A percentile compares a stretch with the other conserved stretches of the same genome.
Conservation (phyloP, 2,888 invertebrate species). For the Tortricodes alternella region DNA sequence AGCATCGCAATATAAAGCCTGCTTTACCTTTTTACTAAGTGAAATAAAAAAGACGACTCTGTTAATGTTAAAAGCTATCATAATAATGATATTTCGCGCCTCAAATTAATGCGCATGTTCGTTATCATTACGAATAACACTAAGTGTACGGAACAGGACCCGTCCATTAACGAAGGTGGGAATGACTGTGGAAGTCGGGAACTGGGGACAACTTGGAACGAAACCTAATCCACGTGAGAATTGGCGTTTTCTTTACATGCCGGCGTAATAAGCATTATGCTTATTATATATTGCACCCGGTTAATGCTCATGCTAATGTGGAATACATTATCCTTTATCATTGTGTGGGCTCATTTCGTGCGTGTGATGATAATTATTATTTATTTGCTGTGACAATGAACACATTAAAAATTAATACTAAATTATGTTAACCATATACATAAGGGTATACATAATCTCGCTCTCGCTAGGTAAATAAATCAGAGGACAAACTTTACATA, state of each 20-base stretch:
- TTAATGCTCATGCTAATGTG: conserved; percentile 17
- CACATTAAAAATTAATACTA: no score
- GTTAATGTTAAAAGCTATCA: not conserved
- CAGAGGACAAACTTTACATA: no score
- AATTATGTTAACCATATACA: no score
- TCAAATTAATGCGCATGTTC: conserved; percentile 17
- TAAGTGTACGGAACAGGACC: conserved; percentile 17
- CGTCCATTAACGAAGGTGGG: conserved; percentile 11
- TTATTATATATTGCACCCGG: conserved; percentile 16
- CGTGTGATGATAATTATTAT: conserved; percentile 5
- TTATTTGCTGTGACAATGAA: not conserved
- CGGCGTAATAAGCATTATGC: conserved; percentile 5
- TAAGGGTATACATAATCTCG: no score
- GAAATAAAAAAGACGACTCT: not conserved
- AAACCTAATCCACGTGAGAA: conserved; percentile 12
- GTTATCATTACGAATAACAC: conserved; percentile 7
- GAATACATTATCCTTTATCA: conserved; percentile 23
- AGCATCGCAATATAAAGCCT: no score
- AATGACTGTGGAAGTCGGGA: not conserved
- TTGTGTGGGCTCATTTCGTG: conserved; percentile 1
- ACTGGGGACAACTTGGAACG: not conserved
- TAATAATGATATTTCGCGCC: conserved; percentile 4
- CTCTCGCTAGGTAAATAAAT: no score
- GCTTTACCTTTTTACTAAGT: no score
- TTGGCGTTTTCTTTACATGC: not conserved